phyloP scores from a whole-genome alignment of 2,888 invertebrate genomes.

The Glaucopsyche alexis region DNA sequence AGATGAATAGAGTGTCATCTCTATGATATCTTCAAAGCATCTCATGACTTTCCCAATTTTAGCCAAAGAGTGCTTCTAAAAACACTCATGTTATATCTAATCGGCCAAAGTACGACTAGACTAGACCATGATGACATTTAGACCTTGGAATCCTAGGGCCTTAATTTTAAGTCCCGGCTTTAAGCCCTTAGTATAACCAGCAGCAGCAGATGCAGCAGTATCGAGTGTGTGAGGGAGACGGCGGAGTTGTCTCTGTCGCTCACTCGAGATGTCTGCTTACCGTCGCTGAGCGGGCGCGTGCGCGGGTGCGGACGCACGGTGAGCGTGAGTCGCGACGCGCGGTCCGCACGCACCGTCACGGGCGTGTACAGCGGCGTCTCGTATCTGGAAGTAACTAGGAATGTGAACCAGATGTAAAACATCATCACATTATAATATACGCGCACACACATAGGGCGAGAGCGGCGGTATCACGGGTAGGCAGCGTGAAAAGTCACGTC shows the following conservation, averaged over 20 bases:
- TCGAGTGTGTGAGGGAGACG: constrained; percentile 53
- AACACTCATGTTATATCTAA: too few relatives aligned
- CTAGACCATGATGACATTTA: too few relatives aligned
- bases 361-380: constrained; percentile 41
- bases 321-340: constrained; percentile 50
- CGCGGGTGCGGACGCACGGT: constrained; percentile 47
- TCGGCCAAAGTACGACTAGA: too few relatives aligned
- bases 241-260: constrained; percentile 57
- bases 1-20: neutral
- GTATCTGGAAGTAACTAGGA: constrained; percentile 49
- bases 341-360: constrained; percentile 57
- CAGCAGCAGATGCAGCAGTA: constrained; percentile 53
- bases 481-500: too few relatives aligned
- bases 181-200: constrained; percentile 53
- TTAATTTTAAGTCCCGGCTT: neutral
- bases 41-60: neutral
- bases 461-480: too few relatives aligned
- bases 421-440: too few relatives aligned
- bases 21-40: too few relatives aligned
- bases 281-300: constrained; percentile 50
- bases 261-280: constrained; percentile 53
- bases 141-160: neutral
- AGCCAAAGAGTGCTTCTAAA: too few relatives aligned
- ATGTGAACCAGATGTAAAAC: too few relatives aligned
- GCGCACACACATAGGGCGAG: too few relatives aligned